Conservation (phyloP, 2,113 vertebrate species). For the Platysternon megacephalum region DNA sequence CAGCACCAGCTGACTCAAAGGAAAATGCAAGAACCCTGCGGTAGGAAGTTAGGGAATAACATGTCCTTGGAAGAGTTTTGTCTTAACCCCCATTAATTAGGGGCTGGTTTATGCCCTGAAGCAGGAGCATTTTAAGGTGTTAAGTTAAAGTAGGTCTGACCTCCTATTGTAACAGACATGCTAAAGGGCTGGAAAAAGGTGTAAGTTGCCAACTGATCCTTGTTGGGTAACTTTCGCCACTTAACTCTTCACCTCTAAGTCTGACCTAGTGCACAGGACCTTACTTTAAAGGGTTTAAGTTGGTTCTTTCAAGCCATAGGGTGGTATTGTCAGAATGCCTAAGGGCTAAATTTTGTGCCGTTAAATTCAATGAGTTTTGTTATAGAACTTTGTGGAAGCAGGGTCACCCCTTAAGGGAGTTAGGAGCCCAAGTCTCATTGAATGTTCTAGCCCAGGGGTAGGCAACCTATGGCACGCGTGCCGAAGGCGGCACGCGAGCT, state of each 20-base stretch:
- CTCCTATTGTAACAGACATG: neutral
- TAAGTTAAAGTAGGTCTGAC: accelerated
- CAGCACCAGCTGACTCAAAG: neutral
- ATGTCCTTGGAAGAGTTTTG: neutral
- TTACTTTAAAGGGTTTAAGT: neutral
- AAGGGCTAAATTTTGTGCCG: neutral
- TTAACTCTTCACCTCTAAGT: neutral
- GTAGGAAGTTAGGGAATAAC: neutral
- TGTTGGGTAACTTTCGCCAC: neutral
- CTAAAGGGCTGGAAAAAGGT: neutral
- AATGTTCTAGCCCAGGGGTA: too few species aligned
- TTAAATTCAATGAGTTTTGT: neutral
- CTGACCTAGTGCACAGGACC: neutral
- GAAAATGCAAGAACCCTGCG: neutral
- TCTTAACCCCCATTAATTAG: neutral
- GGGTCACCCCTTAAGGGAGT: neutral
- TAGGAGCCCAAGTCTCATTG: neutral
- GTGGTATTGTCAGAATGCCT: too few species aligned
- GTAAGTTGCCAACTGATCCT: neutral
- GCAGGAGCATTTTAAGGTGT: neutral
- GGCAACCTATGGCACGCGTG: too few species aligned
- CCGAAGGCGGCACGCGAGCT: too few species aligned
- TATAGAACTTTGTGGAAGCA: neutral
- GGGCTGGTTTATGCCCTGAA: neutral
- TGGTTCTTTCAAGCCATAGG: neutral